Evolutionary conservation across 2,113 vertebrate species (phyloP).

Genomic region (Vanacampus margaritifer): DNA sequence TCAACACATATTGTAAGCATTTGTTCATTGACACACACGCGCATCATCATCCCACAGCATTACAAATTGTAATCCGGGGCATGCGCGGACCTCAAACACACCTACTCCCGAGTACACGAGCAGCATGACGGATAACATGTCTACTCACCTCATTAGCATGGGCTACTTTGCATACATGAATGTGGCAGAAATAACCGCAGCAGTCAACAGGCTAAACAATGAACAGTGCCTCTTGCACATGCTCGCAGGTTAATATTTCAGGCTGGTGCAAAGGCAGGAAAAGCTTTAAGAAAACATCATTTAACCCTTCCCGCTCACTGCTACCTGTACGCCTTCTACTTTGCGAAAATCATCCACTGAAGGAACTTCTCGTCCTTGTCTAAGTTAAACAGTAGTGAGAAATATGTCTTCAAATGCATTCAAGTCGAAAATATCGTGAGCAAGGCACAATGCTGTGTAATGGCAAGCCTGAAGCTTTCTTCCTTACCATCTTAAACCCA

Average conservation of each 20-base stretch:
- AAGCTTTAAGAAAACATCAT: conserved; percentile 54
- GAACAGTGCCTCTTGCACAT: neutral
- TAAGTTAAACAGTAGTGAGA: conserved; percentile 12
- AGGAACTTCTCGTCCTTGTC: conserved; percentile 43
- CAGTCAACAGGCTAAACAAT: neutral
- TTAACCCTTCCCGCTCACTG: conserved; percentile 48
- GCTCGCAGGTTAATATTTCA: conserved; percentile 47
- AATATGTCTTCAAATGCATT: conserved; percentile 27
- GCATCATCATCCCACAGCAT: conserved; percentile 13
- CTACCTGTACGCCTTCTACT: conserved; percentile 17
- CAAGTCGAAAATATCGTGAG: conserved; percentile 28
- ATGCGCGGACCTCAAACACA: conserved; percentile 36
- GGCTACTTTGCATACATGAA: conserved; percentile 50
- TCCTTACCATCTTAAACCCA: conserved; percentile 99
- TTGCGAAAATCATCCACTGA: neutral
- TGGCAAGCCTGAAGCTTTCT: conserved; percentile 54
- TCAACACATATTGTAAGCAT: conserved; percentile 1
- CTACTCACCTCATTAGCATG: conserved; percentile 40
- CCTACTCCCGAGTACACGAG: conserved; percentile 46
- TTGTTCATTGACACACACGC: neutral
- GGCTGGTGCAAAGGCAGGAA: conserved; percentile 47
- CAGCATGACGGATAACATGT: conserved; percentile 41
- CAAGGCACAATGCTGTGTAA: conserved; percentile 17
- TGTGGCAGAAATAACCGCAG: conserved; percentile 11
- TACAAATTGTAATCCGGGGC: conserved; percentile 22